Base-by-base conservation (phyloP, 2,888 invertebrate species). In the Xanthorhoe spadicearia region DNA sequence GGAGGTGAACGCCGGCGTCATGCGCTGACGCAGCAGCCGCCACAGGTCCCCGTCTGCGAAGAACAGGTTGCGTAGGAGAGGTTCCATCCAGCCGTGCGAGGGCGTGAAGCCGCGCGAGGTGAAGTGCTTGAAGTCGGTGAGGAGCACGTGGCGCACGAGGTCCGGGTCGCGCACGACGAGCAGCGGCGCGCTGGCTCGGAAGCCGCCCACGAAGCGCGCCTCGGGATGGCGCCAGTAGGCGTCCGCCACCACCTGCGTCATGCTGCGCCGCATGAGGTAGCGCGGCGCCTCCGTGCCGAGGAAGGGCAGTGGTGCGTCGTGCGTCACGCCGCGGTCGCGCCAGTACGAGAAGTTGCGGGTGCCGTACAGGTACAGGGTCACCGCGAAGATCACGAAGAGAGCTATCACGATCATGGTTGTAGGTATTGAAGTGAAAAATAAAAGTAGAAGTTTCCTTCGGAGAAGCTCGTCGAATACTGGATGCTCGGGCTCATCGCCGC, bases 1-100 rank as follows among this genome's bases (percentile, higher is more conserved):
- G 55, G 83, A 84, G 6, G 86, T 83, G 73, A 89, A 89, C 1
- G 88, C 85, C 1, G 88, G 85, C 28, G 89, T 88, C 77, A 89
- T 83, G 57, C 87, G 82, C 75, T 87, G 85, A 8, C 90, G 80
- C 64, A 89, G 73, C 71, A 88, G 70, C 53, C 83, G 81, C 90
- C 90, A 89, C 51, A 84, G 56, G 68, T 88, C 88, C 0, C 88
- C 88, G 59, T 87, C 88, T 13, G 84, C 85, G 54, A 86, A 83
- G 61, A 89, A 88, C 55, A 89, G 59, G 68, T 87, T 89, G 1
- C 80, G 79, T 64, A 86, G 53, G 65, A 89, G 72, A 0, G 87
- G 86, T 56, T 89, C 87, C 5, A 87, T 77, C 4, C 28, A 57
- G 50, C 50, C 57, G 77, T 71, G 64, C 13, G 64, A 18, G 43